Evolutionary conservation across 2,797 vertebrate genomes (phyloP), one percentile per base, ranked within the genome.

Genomic region (Epinephelus malabaricus): DNA sequence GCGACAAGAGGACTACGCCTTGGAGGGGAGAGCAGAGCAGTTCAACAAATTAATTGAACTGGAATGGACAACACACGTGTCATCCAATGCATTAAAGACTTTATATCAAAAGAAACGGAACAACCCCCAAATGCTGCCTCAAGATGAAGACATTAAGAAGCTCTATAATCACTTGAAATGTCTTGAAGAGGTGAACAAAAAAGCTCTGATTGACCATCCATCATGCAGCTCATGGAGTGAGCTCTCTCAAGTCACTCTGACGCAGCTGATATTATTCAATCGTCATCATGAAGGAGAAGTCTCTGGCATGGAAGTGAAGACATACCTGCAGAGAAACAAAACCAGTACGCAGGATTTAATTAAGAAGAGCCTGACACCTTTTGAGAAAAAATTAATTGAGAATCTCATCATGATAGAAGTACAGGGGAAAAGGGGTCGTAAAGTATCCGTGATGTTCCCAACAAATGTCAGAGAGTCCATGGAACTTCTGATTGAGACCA

Each of bases 41-140:
- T 47, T 64, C 10, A 2, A 5, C 1, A 58, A 45, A 12, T 19
- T 68, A 30, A 70, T 21, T 64, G 51, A 64, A 70, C 21, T 70
- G 12, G 51, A 71, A 17, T 71, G 45, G 67, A 30, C 38, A 38
- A 46, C 49, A 30, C 43, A 30, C 1, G 67, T 69, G 6, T 62
- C 65, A 54, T 38, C 47, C n/a, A 76, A 34, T 68, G 65, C 19
- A 14, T 14, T 77, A 15, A 63, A 62, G 55, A 77, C 40, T 0
- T 6, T 76, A 2, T 19, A 65, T 7, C 63, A 60, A 61, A 53
- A 68, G 60, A 76, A 53, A 68, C 61, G 11, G 64, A 76, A 68
- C 19, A 23, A 1, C 1, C 61, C 51, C 4, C 51, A 74, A 38
- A 38, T 14, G 2, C 27, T 74, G 53, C 62, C 61, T 74, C 21